Conservation (phyloP, 1,140 invertebrate genomes). For the Hylyphantes graminicola region DNA sequence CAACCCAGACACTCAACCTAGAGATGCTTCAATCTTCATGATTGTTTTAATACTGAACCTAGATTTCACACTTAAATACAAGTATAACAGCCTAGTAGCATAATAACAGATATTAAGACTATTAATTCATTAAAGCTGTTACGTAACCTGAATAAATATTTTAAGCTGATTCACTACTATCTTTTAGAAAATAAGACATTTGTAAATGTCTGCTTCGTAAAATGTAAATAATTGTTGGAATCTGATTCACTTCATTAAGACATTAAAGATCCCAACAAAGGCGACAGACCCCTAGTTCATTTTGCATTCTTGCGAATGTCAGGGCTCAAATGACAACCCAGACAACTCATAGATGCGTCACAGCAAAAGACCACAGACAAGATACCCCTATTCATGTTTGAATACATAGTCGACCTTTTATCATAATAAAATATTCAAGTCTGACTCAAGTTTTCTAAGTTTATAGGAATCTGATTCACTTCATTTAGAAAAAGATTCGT, state of each 20-base stretch:
- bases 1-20: neutral
- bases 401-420: too few relatives aligned
- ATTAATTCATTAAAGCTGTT: too few relatives aligned
- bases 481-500: neutral
- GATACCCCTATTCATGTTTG: too few relatives aligned
- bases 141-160: too few relatives aligned
- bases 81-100: too few relatives aligned
- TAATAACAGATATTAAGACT: too few relatives aligned
- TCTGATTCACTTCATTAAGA: slow-evolving; percentile 27
- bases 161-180: too few relatives aligned
- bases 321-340: neutral
- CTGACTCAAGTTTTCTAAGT: neutral
- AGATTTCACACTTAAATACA: too few relatives aligned
- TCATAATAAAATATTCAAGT: neutral
- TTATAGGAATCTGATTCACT: slow-evolving; percentile 36
- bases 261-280: slow-evolving; percentile 7
- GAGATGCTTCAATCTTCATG: too few relatives aligned
- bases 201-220: neutral
- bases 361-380: too few relatives aligned
- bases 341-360: too few relatives aligned
- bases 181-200: neutral
- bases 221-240: slow-evolving; percentile 5
- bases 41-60: too few relatives aligned
- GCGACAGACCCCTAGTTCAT: slow-evolving; percentile 25
- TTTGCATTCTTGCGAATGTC: neutral